Base-by-base conservation (phyloP, 92 coral and sea anemone genomes). In the Porites cylindrica region DNA sequence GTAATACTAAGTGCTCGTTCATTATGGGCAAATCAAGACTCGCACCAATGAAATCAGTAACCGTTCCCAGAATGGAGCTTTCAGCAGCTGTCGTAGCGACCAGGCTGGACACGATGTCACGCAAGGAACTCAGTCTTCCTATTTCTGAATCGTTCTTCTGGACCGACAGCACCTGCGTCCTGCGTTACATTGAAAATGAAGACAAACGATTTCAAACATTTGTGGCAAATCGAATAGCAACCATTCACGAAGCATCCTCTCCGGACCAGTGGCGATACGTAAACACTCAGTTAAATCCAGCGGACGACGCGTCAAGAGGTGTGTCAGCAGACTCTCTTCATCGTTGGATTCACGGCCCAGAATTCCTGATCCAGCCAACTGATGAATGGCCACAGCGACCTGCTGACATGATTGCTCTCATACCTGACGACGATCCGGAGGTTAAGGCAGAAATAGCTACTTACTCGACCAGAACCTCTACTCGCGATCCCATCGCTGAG, bases 341-440 rank as follows among this genome's bases (percentile, higher is more conserved):
- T 8, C 88, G 88, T 50, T 88, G 91, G 84, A 88, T 88, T n/a
- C 60, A 77, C 4, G 91, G 91, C 3, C 88, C 91, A 56, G 79
- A 19, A 0, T 76, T 88, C 70, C 64, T 88, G 1, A 19, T 54
- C 16, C 20, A n/a, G 13, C 52, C 71, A 7, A 7, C 21, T 4
- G 14, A 79, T 8, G 14, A 10, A 53, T 79, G 74, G 74, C 74
- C 74, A 7, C 72, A 67, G 18, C 13, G 74, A 69, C 18, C 51
- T 29, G 74, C 74, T 7, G 74, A 16, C 51, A 69, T 69, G 74
- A 24, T 6, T 9, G 13, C 12, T 51, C 53, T 38, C 53, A 61
- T 77, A 6, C 73, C 70, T 8, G 77, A 74, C 50, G 38, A 82
- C 52, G 91, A 88, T 24, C 87, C 87, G 0, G 91, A 81, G 21